Evolutionary conservation across 2,797 vertebrate genomes (phyloP).

Genomic region (Onychomys arenicola): DNA sequence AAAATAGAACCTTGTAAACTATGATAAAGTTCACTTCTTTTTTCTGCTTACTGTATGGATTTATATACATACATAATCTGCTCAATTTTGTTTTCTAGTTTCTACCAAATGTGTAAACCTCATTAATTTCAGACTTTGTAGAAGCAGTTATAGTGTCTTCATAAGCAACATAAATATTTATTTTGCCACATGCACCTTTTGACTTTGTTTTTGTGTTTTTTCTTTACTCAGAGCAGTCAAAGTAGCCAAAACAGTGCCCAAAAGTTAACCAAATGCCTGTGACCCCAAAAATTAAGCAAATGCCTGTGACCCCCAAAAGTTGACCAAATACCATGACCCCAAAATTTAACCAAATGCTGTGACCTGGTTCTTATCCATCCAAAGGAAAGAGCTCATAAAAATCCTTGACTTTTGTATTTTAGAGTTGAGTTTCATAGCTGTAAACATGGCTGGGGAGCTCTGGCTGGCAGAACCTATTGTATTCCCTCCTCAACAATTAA

Average conservation of each 20-base stretch:
- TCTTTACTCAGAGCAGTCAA: neutral
- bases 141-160: neutral
- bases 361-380: neutral
- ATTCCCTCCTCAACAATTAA: neutral
- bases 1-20: neutral
- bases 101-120: neutral
- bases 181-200: neutral
- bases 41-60: neutral
- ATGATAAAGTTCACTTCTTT: neutral
- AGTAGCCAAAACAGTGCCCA: neutral
- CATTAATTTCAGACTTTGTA: neutral
- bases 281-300: no score
- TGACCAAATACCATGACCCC: no score
- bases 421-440: neutral
- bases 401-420: conserved; percentile 18
- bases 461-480: neutral
- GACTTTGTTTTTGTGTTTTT: neutral
- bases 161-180: neutral
- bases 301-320: no score
- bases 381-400: neutral
- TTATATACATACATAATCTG: neutral
- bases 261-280: no score
- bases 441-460: neutral
- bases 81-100: neutral
- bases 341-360: neutral